Conservation (phyloP, 1,140 invertebrate genomes). For the Sitodiplosis mosellana region DNA sequence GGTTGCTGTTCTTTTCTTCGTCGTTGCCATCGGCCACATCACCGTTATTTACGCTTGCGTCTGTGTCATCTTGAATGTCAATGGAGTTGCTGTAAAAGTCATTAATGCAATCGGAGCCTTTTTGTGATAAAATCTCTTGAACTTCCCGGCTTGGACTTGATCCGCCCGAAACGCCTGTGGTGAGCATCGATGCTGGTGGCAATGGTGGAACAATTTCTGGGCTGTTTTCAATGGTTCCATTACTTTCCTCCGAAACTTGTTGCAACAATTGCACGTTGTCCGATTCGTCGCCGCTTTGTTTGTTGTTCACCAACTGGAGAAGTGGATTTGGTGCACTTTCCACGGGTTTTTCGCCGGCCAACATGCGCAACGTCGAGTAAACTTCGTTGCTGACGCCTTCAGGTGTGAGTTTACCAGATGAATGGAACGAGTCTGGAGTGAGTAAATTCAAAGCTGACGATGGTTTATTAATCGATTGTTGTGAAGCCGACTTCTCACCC, state of each 20-base stretch:
- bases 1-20: too few species aligned
- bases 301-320: too few species aligned
- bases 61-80: slow-evolving; percentile 15
- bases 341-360: slow-evolving; percentile 16
- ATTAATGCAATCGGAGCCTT: slow-evolving; percentile 20
- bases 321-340: slow-evolving; percentile 3
- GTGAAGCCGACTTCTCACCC: background rate
- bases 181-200: slow-evolving; percentile 6
- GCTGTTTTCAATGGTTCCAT: too few species aligned
- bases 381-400: slow-evolving; percentile 20
- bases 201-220: slow-evolving; percentile 3
- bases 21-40: too few species aligned
- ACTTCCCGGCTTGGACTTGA: slow-evolving; percentile 76
- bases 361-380: slow-evolving; percentile 18
- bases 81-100: slow-evolving; percentile 4
- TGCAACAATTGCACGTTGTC: too few species aligned
- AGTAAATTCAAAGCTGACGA: slow-evolving; percentile 39
- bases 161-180: slow-evolving; percentile 37
- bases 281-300: too few species aligned
- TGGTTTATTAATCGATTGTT: background rate
- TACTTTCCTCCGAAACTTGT: too few species aligned
- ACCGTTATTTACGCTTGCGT: background rate
- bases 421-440: slow-evolving; percentile 77
- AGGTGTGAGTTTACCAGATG: slow-evolving; percentile 23
- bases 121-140: slow-evolving; percentile 50